Evolutionary conservation across 2,797 vertebrate genomes (phyloP).

Genomic region (Sarcoramphus papa): DNA sequence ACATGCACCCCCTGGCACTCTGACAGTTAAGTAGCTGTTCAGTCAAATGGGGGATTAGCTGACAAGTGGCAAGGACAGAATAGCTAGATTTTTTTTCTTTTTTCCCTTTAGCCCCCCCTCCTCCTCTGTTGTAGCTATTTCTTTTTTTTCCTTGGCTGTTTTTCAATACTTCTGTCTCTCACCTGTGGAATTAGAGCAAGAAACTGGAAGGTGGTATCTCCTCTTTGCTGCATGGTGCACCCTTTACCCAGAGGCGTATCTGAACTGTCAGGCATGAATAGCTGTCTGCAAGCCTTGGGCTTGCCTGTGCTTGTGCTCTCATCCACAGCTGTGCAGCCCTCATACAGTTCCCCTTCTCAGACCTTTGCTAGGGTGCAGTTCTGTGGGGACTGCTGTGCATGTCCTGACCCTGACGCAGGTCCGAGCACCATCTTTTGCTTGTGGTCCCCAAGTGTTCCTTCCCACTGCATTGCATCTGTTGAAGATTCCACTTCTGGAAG

Average conservation of each 20-base stretch:
- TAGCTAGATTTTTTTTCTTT: background rate
- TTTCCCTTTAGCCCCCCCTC: background rate
- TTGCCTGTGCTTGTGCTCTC: background rate
- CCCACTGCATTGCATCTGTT: background rate
- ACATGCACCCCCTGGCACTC: background rate
- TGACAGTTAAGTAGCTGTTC: background rate
- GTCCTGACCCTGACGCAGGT: background rate
- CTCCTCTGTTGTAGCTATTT: background rate
- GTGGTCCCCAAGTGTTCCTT: background rate
- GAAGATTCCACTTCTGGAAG: background rate
- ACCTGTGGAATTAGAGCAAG: background rate
- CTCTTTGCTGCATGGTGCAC: background rate
- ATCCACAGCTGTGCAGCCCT: background rate
- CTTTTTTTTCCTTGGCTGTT: background rate
- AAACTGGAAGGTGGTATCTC: background rate
- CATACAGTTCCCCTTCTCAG: background rate
- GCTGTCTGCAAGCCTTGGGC: background rate
- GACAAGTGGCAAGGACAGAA: background rate
- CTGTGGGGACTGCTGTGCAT: background rate
- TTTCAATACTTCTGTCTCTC: background rate
- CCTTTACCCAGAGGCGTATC: background rate
- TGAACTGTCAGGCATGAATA: background rate
- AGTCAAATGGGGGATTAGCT: background rate
- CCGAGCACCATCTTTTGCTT: background rate
- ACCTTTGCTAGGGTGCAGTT: rapidly evolving